Conservation (phyloP, 2,797 vertebrate genomes). For the Antennarius maculatus region DNA sequence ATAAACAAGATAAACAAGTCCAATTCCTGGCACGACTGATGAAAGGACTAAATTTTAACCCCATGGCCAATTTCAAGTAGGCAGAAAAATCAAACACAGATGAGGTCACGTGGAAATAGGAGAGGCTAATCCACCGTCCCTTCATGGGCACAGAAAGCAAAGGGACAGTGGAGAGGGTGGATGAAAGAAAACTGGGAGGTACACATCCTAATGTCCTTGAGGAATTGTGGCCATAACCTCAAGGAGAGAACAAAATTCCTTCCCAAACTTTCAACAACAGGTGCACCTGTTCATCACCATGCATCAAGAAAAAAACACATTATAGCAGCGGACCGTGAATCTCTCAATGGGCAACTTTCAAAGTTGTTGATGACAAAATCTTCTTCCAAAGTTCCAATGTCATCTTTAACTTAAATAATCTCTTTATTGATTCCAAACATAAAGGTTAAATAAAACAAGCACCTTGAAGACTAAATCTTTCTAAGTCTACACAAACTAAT, state of each 20-base stretch:
- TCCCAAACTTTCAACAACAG: conserved; percentile 2
- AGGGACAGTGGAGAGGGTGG: conserved; percentile 45
- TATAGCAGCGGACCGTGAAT: conserved; percentile 3
- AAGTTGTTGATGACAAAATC: no score
- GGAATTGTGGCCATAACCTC: conserved; percentile 4
- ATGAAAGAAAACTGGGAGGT: conserved; percentile 22
- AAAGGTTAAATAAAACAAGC: conserved; percentile 10
- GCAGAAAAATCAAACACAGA: conserved; percentile 80
- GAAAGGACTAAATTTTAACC: conserved; percentile 79
- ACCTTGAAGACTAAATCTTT: conserved; percentile 15
- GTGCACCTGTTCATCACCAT: conserved; percentile 49
- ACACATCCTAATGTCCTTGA: background rate
- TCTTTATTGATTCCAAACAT: conserved; percentile 16
- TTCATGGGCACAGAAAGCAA: conserved; percentile 55
- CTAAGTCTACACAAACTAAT: conserved; percentile 18
- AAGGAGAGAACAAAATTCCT: conserved; percentile 21
- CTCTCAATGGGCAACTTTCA: conserved; percentile 17
- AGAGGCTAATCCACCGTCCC: conserved; percentile 61
- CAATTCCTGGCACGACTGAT: conserved; percentile 81
- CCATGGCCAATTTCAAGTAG: conserved; percentile 77
- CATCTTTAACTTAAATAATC: conserved; percentile 37
- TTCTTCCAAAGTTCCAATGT: conserved; percentile 24
- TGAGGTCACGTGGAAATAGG: conserved; percentile 74
- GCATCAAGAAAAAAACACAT: conserved; percentile 5
- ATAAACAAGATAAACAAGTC: conserved; percentile 85